Conservation (phyloP, 2,797 vertebrate genomes). For the Hafferia zeledoni region DNA sequence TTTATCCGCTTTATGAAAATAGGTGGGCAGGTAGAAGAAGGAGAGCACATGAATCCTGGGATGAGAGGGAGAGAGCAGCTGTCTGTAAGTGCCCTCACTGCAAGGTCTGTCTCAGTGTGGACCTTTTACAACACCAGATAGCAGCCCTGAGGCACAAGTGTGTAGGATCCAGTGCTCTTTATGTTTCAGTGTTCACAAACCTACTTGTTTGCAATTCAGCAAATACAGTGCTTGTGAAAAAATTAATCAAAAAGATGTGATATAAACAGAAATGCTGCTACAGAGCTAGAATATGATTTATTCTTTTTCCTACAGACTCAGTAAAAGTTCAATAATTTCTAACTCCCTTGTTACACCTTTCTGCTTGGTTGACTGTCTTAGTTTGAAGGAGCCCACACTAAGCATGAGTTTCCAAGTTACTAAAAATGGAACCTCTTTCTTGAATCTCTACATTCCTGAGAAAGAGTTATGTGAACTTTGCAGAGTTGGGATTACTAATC, state of each 20-base stretch:
- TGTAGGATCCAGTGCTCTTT: neutral
- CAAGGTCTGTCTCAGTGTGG: too few relatives aligned
- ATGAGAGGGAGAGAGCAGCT: neutral
- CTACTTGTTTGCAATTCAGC: neutral
- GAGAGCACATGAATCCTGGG: neutral
- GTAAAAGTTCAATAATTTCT: neutral
- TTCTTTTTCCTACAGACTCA: neutral
- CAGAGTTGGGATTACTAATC: neutral
- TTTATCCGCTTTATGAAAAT: neutral
- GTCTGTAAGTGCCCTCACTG: neutral
- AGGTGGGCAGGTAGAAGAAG: neutral
- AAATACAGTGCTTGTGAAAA: rapidly evolving
- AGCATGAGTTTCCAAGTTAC: neutral
- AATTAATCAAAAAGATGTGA: neutral
- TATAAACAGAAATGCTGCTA: neutral
- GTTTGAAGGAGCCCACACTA: neutral
- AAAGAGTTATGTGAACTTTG: neutral
- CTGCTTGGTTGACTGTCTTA: neutral
- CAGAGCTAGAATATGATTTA: neutral
- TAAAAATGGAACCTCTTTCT: neutral
- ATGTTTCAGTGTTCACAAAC: neutral
- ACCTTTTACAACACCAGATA: neutral
- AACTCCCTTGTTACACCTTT: neutral
- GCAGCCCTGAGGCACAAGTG: neutral
- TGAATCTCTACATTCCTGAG: neutral